Conservation (phyloP, 2,888 invertebrate genomes). For the Perizoma flavofasciatum region DNA sequence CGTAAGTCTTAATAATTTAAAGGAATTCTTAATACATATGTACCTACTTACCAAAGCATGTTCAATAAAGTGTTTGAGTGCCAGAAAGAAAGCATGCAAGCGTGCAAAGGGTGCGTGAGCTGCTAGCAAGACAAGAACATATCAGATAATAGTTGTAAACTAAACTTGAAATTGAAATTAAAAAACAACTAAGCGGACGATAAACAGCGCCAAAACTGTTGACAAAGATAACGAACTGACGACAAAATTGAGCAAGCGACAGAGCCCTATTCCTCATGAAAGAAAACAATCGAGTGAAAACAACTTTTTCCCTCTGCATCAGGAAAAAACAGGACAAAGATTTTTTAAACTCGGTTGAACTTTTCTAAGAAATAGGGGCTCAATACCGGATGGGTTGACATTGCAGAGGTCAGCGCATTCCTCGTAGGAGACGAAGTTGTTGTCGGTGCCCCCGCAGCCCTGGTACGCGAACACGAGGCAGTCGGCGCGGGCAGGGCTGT, state of each 20-base stretch:
- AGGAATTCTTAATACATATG: no score
- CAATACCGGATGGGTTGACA: constrained; percentile 45
- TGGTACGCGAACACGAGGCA: constrained; percentile 92
- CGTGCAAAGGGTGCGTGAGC: constrained; percentile 37
- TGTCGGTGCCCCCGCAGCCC: constrained; percentile 94
- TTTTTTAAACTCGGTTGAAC: background rate
- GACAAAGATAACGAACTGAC: constrained; percentile 21
- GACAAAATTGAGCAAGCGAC: constrained; percentile 17
- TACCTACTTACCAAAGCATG: background rate
- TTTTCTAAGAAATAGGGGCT: constrained; percentile 4
- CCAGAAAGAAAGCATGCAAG: constrained; percentile 40
- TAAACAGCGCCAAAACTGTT: constrained; percentile 24
- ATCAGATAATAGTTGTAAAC: background rate
- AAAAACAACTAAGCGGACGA: constrained; percentile 11
- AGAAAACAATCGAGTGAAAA: no score
- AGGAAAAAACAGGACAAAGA: constrained; percentile 1
- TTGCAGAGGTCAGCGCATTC: constrained; percentile 83
- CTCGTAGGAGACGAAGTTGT: constrained; percentile 91
- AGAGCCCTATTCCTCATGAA: constrained; percentile 1
- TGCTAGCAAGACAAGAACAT: constrained; percentile 3
- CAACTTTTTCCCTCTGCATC: background rate
- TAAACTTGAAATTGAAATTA: constrained; percentile 9
- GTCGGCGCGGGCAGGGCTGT: constrained; percentile 86
- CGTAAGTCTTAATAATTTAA: no score
- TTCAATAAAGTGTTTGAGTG: constrained; percentile 18